These are phyloP conservation scores for Gopherus flavomarginatus DNA, from an alignment of 2,113 vertebrate species.

Conservation along the genomic window DNA sequence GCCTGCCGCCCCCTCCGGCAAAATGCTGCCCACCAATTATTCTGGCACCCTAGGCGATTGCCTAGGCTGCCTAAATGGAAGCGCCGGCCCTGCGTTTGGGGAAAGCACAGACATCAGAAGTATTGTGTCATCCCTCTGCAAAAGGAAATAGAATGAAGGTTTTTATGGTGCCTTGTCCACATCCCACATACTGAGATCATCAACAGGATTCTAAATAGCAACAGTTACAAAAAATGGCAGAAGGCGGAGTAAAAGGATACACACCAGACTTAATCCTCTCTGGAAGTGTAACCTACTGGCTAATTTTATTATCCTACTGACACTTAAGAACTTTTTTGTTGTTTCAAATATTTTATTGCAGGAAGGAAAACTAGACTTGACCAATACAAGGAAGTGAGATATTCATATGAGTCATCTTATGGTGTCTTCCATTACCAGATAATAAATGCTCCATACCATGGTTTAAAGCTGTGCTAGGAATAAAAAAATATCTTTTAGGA, in stretches of 20 bases:
- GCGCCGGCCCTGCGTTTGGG: background rate
- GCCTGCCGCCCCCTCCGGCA: no score
- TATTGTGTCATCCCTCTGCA: background rate
- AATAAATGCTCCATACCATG: conserved; percentile 52
- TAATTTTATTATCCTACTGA: conserved; percentile 68
- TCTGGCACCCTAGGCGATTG: no score
- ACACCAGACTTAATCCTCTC: conserved; percentile 35
- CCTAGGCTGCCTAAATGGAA: no score
- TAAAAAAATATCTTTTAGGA: background rate
- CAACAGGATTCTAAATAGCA: conserved; percentile 46
- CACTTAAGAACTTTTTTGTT: conserved; percentile 40
- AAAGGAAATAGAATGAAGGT: background rate
- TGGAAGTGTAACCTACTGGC: conserved; percentile 38
- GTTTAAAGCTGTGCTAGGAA: conserved; percentile 48
- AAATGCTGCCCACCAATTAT: no score
- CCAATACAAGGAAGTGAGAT: conserved; percentile 70
- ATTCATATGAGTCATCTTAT: conserved; percentile 66
- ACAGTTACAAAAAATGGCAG: conserved; percentile 52
- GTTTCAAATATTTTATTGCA: conserved; percentile 70
- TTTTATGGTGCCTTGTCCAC: background rate
- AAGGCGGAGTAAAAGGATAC: conserved; percentile 53
- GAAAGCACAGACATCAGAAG: background rate
- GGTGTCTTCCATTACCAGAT: conserved; percentile 47
- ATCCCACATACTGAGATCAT: background rate
- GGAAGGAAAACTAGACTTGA: conserved; percentile 55